phyloP scores from a whole-genome alignment of 2,888 invertebrate species.

The Resseliella maxima region DNA sequence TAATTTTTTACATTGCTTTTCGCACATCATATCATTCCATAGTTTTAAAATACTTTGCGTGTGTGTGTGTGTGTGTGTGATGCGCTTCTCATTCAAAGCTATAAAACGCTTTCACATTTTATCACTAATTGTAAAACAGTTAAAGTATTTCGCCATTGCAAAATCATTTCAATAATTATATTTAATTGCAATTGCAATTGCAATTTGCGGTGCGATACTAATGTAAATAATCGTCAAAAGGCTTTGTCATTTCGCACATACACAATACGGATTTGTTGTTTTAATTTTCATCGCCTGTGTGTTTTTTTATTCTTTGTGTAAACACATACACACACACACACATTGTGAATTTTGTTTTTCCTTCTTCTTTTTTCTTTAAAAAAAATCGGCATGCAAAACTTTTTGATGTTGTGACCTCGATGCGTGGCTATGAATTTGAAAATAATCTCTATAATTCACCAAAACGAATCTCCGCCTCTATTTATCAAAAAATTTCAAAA shows the following conservation, averaged over 20 bases:
- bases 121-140: conserved; percentile 1
- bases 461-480: neutral
- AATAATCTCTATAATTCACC: neutral
- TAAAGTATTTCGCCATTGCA: neutral
- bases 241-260: neutral
- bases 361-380: too few relatives aligned
- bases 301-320: neutral
- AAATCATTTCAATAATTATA: neutral
- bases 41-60: neutral
- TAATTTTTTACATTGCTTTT: neutral
- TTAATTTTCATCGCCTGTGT: neutral
- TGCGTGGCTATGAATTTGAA: neutral
- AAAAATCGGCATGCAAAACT: neutral
- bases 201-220: neutral
- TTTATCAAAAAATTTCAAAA: neutral
- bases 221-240: neutral
- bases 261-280: neutral
- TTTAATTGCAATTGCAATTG: conserved; percentile 4
- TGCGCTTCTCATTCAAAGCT: too few relatives aligned
- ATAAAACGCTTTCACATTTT: neutral
- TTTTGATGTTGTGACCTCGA: conserved; percentile 33
- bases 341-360: too few relatives aligned
- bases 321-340: too few relatives aligned
- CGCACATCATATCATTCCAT: neutral
- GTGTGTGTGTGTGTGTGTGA: too few relatives aligned